phyloP scores from a whole-genome alignment of 1,140 invertebrate species.

The Idris sp. region DNA sequence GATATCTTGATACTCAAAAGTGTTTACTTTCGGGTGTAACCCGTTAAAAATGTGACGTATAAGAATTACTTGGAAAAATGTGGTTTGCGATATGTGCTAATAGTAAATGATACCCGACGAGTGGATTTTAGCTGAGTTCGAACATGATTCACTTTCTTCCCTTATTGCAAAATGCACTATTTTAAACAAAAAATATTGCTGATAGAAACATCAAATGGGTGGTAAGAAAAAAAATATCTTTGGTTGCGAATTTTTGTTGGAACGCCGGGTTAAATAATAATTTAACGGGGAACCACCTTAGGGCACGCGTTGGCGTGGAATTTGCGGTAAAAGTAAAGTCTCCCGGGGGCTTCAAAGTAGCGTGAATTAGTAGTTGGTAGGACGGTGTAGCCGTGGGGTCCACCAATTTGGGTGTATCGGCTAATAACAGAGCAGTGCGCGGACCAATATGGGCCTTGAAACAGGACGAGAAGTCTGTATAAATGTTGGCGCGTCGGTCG shows the following conservation, averaged over 20 bases:
- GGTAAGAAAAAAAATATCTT: conserved; percentile 2
- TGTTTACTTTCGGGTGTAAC: no score
- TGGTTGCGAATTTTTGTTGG: conserved; percentile 4
- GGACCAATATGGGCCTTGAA: conserved; percentile 51
- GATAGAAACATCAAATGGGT: no score
- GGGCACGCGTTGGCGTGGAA: conserved; percentile 56
- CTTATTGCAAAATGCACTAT: conserved; percentile 1
- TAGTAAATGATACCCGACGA: no score
- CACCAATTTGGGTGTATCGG: conserved; percentile 74
- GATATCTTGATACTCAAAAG: no score
- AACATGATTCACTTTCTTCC: no score
- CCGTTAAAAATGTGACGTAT: no score
- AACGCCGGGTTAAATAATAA: conserved; percentile 41
- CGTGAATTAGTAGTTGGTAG: conserved; percentile 58
- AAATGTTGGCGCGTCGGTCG: conserved; percentile 30
- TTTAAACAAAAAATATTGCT: no score
- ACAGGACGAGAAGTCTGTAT: conserved; percentile 24
- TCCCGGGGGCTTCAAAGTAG: conserved; percentile 61
- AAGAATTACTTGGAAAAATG: no score
- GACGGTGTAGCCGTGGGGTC: conserved; percentile 60
- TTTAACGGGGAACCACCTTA: conserved; percentile 40
- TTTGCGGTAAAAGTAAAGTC: conserved; percentile 31
- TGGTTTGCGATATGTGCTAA: no score
- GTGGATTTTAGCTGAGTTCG: no score
- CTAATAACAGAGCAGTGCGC: conserved; percentile 72